These are phyloP conservation scores for Callyntrura guangdongensis DNA, from an alignment of 2,888 invertebrate genomes.

Conservation along the genomic window DNA sequence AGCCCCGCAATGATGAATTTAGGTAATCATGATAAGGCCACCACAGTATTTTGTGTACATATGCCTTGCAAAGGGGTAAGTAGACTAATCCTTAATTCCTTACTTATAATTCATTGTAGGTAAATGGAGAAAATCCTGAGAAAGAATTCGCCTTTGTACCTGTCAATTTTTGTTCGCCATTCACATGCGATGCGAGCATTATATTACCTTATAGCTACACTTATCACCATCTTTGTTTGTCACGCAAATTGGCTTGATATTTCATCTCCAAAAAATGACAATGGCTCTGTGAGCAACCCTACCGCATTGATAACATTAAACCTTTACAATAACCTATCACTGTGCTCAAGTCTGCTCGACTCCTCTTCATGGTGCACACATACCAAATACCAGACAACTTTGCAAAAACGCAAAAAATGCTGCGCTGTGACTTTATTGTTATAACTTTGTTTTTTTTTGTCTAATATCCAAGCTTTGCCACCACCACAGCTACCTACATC, in stretches of 20 bases:
- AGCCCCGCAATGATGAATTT: background rate
- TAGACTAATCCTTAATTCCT: too few relatives aligned
- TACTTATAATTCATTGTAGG: too few relatives aligned
- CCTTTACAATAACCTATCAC: background rate
- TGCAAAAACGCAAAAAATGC: constrained; percentile 47
- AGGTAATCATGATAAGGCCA: background rate
- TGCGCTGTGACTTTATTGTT: constrained; percentile 27
- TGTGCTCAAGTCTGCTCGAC: background rate
- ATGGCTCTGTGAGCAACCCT: background rate
- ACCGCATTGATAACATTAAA: constrained; percentile 22
- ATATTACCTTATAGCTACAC: background rate
- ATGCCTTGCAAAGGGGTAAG: background rate
- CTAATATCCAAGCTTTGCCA: constrained; percentile 18
- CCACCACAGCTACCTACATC: background rate
- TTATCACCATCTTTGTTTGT: background rate
- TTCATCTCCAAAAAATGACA: constrained; percentile 10
- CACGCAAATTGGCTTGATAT: constrained; percentile 20
- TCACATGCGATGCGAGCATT: background rate
- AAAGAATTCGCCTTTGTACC: too few relatives aligned
- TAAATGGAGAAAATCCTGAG: too few relatives aligned
- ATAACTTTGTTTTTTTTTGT: constrained; percentile 20
- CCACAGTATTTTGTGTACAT: background rate
- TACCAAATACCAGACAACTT: background rate
- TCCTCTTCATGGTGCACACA: background rate
- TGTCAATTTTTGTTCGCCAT: background rate